A percentile compares a stretch with the other conserved stretches of the same genome.
Conservation (phyloP, 2,888 invertebrate species). For the Cataglyphis livida region DNA sequence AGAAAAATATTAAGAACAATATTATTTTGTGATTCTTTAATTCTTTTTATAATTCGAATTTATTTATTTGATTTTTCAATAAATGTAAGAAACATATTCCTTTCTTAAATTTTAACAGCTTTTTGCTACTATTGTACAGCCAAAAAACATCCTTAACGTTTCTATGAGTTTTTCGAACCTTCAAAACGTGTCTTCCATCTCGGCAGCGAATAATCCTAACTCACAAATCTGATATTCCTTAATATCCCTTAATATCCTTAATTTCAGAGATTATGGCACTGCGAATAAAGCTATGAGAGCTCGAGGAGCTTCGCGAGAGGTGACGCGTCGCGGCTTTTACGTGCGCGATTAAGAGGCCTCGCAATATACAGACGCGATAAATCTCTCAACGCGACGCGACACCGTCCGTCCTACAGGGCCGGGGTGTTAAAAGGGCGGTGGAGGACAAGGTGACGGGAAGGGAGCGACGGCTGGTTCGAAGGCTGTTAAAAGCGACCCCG, state of each 20-base stretch:
- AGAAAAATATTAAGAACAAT: no score
- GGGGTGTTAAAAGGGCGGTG: slow-evolving; percentile 37
- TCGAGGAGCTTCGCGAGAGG: slow-evolving; percentile 1
- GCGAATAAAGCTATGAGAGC: slow-evolving; percentile 27
- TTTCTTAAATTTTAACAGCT: no score
- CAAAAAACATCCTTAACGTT: no score
- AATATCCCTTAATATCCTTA: not conserved
- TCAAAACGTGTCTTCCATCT: not conserved
- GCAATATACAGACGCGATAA: slow-evolving; percentile 45
- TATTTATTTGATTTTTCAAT: no score
- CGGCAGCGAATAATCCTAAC: not conserved
- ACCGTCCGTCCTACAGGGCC: not conserved
- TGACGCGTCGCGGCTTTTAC: slow-evolving; percentile 37
- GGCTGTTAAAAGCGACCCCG: slow-evolving; percentile 60
- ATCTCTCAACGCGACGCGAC: slow-evolving; percentile 28
- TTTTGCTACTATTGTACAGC: no score
- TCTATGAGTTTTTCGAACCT: no score
- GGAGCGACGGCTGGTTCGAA: slow-evolving; percentile 5
- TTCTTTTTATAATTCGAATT: no score
- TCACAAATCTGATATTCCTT: not conserved
- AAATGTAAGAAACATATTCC: no score
- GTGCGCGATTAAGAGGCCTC: slow-evolving; percentile 38
- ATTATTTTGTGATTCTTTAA: no score
- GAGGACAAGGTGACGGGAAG: not conserved
- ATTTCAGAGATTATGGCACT: not conserved